Conservation (phyloP, 2,888 invertebrate species). For the Acanthosoma haemorrhoidale region DNA sequence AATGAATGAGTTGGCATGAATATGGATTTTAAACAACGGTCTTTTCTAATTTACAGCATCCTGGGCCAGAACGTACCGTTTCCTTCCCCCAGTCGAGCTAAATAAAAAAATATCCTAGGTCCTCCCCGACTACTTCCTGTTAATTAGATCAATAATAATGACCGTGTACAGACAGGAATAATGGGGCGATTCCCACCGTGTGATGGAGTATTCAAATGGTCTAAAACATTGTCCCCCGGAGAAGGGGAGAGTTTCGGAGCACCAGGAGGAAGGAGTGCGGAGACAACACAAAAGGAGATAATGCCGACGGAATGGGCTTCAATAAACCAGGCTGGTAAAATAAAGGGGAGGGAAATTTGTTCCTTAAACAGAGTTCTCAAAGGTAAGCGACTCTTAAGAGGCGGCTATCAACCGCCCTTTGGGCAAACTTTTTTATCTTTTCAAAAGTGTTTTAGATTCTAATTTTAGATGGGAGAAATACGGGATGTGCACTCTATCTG, state of each 20-base stretch:
- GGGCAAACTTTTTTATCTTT: too few species aligned
- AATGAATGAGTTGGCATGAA: not conserved
- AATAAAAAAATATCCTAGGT: not conserved
- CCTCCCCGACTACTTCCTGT: not conserved
- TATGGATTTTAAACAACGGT: slow-evolving; percentile 2
- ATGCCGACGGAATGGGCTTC: not conserved
- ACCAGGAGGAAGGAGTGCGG: too few species aligned
- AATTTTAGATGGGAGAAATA: too few species aligned
- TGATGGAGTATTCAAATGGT: too few species aligned
- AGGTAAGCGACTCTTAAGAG: not conserved
- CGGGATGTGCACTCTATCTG: too few species aligned
- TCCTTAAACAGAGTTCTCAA: not conserved
- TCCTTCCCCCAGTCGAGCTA: not conserved
- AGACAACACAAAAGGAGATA: slow-evolving; percentile 10
- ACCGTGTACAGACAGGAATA: too few species aligned
- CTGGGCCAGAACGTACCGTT: not conserved
- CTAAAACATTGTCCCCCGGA: too few species aligned
- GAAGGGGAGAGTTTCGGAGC: too few species aligned
- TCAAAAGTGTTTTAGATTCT: too few species aligned
- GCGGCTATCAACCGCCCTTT: too few species aligned
- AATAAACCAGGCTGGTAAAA: not conserved
- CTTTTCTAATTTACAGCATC: not conserved
- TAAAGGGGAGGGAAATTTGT: not conserved
- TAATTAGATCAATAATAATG: slow-evolving; percentile 14
- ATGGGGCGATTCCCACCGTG: not conserved